phyloP scores from a whole-genome alignment of 2,797 vertebrate genomes.

The Basileuterus tristriatus region DNA sequence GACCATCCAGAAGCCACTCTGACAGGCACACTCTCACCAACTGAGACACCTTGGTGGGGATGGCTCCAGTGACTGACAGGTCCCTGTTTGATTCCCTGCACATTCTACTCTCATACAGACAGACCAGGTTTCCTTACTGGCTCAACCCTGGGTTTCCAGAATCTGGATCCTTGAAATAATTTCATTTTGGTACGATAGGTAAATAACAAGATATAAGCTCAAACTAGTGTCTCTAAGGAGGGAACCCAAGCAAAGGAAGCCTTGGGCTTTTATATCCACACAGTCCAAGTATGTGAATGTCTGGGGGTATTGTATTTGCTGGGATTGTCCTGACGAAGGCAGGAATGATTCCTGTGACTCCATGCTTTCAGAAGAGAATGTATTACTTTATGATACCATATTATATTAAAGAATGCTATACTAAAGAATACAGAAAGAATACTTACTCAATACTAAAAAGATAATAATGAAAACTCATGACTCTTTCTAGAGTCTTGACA shows the following conservation, averaged over 20 bases:
- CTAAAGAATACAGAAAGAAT: too few species aligned
- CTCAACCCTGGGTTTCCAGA: not conserved
- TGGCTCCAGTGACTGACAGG: not conserved
- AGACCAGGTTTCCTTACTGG: not conserved
- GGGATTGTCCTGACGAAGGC: too few species aligned
- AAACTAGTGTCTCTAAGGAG: not conserved
- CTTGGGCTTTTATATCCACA: not conserved
- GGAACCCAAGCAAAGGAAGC: not conserved
- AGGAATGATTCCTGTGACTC: too few species aligned
- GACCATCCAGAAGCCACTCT: not conserved
- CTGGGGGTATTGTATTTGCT: not conserved
- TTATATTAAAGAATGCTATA: too few species aligned
- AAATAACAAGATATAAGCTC: not conserved
- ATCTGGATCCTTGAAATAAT: not conserved
- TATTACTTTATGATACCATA: too few species aligned
- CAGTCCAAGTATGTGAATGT: not conserved
- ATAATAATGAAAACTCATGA: too few species aligned
- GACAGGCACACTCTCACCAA: not conserved
- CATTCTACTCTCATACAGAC: not conserved
- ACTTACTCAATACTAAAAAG: too few species aligned
- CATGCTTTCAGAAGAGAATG: too few species aligned
- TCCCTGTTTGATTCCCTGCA: fast-evolving
- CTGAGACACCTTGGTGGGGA: fast-evolving
- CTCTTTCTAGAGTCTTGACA: too few species aligned
- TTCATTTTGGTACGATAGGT: not conserved